phyloP scores from a whole-genome alignment of 2,888 invertebrate species.

The Celastrina argiolus region DNA sequence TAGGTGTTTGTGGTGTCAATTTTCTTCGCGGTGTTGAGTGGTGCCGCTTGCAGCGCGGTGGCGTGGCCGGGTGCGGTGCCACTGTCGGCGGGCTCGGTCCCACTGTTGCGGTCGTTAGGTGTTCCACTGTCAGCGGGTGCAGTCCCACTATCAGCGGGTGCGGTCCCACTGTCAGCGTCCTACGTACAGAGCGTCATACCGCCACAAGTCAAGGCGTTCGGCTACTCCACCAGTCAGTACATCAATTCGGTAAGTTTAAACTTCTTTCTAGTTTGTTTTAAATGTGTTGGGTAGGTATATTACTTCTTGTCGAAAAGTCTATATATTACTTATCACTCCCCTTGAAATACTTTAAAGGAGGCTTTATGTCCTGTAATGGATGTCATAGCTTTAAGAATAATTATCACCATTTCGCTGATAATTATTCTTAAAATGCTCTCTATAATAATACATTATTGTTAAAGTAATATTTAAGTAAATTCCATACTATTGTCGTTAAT shows the following conservation, averaged over 20 bases:
- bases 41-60: constrained; percentile 41
- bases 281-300: too few species aligned
- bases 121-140: not conserved
- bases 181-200: constrained; percentile 47
- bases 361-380: too few species aligned
- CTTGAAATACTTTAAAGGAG: too few species aligned
- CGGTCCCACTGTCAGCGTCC: constrained; percentile 28
- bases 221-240: constrained; percentile 61
- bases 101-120: not conserved
- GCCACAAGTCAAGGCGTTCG: constrained; percentile 52
- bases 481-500: not conserved
- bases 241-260: constrained; percentile 54
- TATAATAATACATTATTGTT: not conserved
- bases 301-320: too few species aligned
- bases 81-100: constrained; percentile 28
- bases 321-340: too few species aligned
- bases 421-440: too few species aligned
- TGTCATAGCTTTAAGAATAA: too few species aligned
- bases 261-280: too few species aligned
- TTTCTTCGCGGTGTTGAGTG: constrained; percentile 44
- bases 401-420: too few species aligned
- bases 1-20: constrained; percentile 48
- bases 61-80: constrained; percentile 41
- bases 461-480: not conserved
- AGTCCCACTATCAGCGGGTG: not conserved